phyloP scores from a whole-genome alignment of 2,113 vertebrate species.

The Eulacestoma nigropectus region DNA sequence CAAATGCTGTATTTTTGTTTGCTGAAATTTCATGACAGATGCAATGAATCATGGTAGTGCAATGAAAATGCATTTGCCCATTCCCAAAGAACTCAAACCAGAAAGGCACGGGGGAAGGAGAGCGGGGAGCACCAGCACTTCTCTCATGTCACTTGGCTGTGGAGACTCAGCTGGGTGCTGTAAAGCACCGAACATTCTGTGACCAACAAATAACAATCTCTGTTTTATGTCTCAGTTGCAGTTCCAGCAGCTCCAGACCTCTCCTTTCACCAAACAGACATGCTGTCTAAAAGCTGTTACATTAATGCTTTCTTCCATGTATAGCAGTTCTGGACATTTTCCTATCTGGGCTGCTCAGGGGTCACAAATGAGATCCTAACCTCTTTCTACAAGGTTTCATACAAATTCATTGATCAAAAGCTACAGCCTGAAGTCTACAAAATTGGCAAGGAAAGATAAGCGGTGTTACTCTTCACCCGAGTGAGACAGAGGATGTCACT shows the following conservation, averaged over 20 bases:
- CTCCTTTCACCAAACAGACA: background rate
- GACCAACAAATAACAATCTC: background rate
- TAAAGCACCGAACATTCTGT: background rate
- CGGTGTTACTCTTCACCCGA: background rate
- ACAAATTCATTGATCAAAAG: background rate
- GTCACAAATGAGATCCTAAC: background rate
- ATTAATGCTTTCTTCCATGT: background rate
- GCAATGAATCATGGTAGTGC: background rate
- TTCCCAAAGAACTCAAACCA: background rate
- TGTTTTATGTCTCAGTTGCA: background rate
- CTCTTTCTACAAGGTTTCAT: background rate
- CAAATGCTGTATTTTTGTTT: background rate
- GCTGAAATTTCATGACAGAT: background rate
- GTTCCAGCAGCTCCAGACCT: background rate
- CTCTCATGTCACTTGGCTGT: rapidly evolving
- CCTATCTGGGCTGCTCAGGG: background rate
- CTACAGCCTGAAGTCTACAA: background rate
- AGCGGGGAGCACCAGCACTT: background rate
- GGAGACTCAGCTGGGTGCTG: background rate
- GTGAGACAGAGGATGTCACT: background rate
- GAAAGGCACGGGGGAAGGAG: background rate
- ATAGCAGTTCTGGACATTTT: background rate
- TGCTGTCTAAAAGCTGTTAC: background rate
- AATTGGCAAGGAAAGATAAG: background rate
- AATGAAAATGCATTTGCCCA: background rate